Conservation (phyloP, 2,113 vertebrate species). For the Hydropotes inermis region DNA sequence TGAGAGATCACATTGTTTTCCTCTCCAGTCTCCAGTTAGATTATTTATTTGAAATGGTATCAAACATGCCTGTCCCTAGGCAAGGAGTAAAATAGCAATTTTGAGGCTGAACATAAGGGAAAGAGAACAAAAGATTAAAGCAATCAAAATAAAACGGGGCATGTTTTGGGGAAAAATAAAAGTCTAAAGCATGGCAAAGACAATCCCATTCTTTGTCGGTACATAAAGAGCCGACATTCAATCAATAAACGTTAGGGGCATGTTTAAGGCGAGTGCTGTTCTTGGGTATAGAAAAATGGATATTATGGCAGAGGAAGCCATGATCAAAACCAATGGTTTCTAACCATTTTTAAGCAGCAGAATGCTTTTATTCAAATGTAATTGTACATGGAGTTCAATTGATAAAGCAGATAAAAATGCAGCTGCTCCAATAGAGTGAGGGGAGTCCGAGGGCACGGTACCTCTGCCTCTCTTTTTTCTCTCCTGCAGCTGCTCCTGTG, state of each 20-base stretch:
- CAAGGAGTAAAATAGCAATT: slow-evolving; percentile 55
- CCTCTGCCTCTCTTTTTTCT: not conserved
- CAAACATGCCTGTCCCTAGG: slow-evolving; percentile 32
- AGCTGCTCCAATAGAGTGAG: slow-evolving; percentile 47
- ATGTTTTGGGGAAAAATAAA: not conserved
- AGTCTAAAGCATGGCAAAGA: not conserved
- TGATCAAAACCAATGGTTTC: not conserved
- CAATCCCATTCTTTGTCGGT: not conserved
- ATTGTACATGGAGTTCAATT: slow-evolving; percentile 39
- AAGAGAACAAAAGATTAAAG: slow-evolving; percentile 44
- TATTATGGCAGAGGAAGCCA: not conserved
- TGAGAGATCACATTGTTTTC: slow-evolving; percentile 18
- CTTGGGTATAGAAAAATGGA: not conserved
- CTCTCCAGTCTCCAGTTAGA: slow-evolving; percentile 31
- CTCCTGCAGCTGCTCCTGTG: slow-evolving; percentile 44
- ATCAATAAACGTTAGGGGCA: not conserved
- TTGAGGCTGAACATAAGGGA: slow-evolving; percentile 61
- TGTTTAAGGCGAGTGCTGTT: not conserved
- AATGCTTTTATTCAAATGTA: slow-evolving; percentile 56
- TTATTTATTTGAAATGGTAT: slow-evolving; percentile 57
- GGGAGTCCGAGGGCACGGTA: not conserved
- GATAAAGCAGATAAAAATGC: slow-evolving; percentile 57
- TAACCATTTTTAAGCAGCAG: not conserved
- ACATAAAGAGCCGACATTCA: not conserved
- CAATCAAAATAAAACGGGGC: slow-evolving; percentile 45